Evolutionary conservation across 2,888 invertebrate genomes (phyloP), one percentile per base, ranked within the genome.

Genomic region (Hoplodrina ambigua): DNA sequence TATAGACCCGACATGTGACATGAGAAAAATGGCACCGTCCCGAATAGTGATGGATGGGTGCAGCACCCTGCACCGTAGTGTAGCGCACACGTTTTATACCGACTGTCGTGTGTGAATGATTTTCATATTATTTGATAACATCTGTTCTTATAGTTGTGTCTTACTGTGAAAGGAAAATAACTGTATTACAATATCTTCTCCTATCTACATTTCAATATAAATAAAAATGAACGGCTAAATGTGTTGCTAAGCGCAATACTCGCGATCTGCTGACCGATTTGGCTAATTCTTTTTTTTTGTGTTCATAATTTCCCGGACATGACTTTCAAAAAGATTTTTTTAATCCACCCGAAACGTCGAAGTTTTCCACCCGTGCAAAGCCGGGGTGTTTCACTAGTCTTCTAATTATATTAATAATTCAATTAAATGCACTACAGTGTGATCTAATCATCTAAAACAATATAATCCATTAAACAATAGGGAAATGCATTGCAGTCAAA

Each of bases 31-130:
- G 60, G 41, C 46, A 33, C 44, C 19, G 41, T 50, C 19, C 60
- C 46, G 19, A 63, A 63, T 59, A n/a, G 58, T 82, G 81, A 82
- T 68, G 60, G 57, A 83, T 74, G 68, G 20, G 52, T 55, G 52
- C 33, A 63, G 41, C 59, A 58, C n/a, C 62, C 64, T 55, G 54
- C 50, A 81, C 49, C 25, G n/a, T 11, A 75, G 44, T 50, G 61
- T 37, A 69, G 3, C 10, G 15, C 56, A 76, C 25, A 46, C 54
- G 17, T 52, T 62, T 63, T 11, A 20, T 33, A 19, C 6, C 33
- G 63, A 50, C 30, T 46, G 46, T 11, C 53, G 7, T 80, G n/a
- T 57, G 19, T 13, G 2, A 50, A 17, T 25, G 4, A 15, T n/a
- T 53, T 57, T 15, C 6, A 30, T 37, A 25, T 15, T 20, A 49